phyloP scores from a whole-genome alignment of 2,888 invertebrate species.

The Taphrorychus bicolor region DNA sequence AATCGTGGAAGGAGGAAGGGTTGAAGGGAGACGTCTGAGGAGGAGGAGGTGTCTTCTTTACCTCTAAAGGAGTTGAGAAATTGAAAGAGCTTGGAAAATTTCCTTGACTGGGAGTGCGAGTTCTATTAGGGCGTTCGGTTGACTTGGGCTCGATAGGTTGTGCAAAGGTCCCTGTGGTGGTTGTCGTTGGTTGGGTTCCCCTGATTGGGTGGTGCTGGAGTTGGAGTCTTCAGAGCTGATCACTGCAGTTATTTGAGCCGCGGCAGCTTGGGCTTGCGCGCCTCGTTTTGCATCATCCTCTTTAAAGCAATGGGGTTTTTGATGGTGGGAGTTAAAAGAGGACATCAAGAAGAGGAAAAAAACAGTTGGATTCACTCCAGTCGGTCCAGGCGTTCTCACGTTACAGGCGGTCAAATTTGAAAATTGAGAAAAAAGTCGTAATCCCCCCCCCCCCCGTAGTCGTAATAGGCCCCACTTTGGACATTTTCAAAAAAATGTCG shows the following conservation, averaged over 20 bases:
- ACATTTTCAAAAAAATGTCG: too few relatives aligned
- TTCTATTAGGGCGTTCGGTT: constrained; percentile 64
- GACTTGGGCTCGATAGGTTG: constrained; percentile 54
- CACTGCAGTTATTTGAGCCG: constrained; percentile 90
- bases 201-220: constrained; percentile 79
- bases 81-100: constrained; percentile 72
- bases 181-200: constrained; percentile 51
- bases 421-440: too few relatives aligned
- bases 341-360: too few relatives aligned
- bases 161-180: constrained; percentile 9
- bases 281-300: constrained; percentile 94
- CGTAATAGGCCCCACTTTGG: too few relatives aligned
- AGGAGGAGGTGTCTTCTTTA: constrained; percentile 82
- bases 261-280: constrained; percentile 92
- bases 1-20: too few relatives aligned
- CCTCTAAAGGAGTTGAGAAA: constrained; percentile 67
- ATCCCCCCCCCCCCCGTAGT: too few relatives aligned
- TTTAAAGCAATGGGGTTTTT: constrained; percentile 97
- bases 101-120: constrained; percentile 72
- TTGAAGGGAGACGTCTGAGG: too few relatives aligned
- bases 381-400: too few relatives aligned
- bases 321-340: too few relatives aligned
- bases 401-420: too few relatives aligned
- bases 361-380: too few relatives aligned
- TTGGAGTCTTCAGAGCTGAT: constrained; percentile 92